These are phyloP conservation scores for Troides oblongomaculatus DNA, from an alignment of 2,888 invertebrate genomes.

Conservation along the genomic window DNA sequence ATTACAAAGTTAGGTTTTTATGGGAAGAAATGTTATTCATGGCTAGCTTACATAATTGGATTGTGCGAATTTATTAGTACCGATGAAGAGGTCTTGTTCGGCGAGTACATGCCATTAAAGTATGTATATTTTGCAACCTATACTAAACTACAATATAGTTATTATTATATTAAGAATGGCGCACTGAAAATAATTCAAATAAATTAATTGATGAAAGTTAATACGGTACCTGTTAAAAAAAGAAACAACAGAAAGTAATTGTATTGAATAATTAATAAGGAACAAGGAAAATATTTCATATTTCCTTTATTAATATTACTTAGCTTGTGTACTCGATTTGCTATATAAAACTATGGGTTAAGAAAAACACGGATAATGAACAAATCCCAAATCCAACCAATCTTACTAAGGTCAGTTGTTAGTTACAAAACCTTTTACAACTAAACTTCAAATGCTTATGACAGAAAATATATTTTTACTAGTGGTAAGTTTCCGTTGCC, in stretches of 20 bases:
- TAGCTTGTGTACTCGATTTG: no score
- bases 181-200: no score
- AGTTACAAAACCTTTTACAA: background rate
- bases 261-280: no score
- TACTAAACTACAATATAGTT: background rate
- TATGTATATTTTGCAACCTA: conserved; percentile 44
- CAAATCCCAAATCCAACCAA: background rate
- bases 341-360: background rate
- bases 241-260: no score
- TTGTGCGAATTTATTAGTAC: conserved; percentile 64
- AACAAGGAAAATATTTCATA: no score
- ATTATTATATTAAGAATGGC: background rate
- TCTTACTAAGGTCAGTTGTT: background rate
- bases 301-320: no score
- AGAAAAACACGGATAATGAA: background rate
- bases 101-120: conserved; percentile 72
- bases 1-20: conserved; percentile 75
- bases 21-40: conserved; percentile 73
- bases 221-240: no score
- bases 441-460: no score
- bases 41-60: conserved; percentile 75
- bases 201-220: no score
- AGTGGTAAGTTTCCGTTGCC: no score
- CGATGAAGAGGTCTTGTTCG: conserved; percentile 66
- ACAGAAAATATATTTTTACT: no score